Percentiles rank a stretch among this genome's conserved stretches.
Evolutionary conservation across 2,797 vertebrate species (phyloP).

Genomic region (Platyrinchus mystaceus): DNA sequence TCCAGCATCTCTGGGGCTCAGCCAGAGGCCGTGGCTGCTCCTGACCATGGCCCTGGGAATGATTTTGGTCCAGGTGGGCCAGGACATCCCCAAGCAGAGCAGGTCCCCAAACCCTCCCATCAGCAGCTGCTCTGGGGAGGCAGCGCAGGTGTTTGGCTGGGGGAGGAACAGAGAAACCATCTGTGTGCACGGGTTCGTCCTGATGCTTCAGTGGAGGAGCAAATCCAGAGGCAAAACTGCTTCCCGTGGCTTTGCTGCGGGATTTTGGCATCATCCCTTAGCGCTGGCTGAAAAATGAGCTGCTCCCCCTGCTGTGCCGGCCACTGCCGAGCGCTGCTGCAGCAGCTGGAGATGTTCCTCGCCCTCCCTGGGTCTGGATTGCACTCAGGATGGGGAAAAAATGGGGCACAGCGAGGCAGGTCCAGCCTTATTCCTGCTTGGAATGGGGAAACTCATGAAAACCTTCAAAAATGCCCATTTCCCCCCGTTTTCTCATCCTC

Average conservation of each 20-base stretch:
- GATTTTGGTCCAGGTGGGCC: rapidly evolving
- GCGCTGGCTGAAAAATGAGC: not conserved
- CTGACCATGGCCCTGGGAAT: rapidly evolving
- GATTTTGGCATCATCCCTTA: not conserved
- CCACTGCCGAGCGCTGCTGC: not conserved
- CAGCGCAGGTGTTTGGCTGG: rapidly evolving
- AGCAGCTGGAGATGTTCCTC: not conserved
- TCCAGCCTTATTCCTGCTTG: not conserved
- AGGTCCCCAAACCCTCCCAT: rapidly evolving
- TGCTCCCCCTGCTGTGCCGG: not conserved
- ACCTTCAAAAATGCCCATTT: not conserved
- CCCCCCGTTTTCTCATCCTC: rapidly evolving
- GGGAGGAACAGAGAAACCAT: not conserved
- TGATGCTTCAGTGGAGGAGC: not conserved
- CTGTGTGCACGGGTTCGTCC: rapidly evolving
- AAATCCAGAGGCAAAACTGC: not conserved
- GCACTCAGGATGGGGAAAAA: not conserved
- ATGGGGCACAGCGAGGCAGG: rapidly evolving
- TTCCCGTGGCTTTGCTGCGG: rapidly evolving
- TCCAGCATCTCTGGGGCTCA: not conserved
- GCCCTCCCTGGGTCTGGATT: not conserved
- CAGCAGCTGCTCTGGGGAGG: not conserved
- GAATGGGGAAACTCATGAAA: not conserved
- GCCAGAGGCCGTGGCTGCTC: rapidly evolving
- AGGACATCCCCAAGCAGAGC: not conserved